Conservation (phyloP, 2,888 invertebrate genomes). For the Nomada fucata region DNA sequence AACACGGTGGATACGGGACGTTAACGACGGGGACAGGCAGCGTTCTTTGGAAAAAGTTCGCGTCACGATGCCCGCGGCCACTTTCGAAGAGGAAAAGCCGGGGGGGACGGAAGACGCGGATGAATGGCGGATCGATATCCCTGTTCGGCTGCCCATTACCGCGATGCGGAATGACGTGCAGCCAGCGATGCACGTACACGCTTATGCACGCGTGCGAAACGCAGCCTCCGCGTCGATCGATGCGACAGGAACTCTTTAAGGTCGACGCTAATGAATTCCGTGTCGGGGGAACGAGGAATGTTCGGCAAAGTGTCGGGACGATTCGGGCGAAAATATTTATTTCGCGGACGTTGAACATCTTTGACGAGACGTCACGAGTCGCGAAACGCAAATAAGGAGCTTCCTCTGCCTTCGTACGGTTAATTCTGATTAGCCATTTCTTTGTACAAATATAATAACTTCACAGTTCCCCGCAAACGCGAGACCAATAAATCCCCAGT, state of each 20-base stretch:
- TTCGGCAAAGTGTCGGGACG: not conserved
- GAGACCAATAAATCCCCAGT: not conserved
- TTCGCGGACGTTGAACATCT: too few species aligned
- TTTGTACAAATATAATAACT: not conserved
- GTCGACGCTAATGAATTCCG: not conserved
- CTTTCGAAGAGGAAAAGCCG: conserved; percentile 35
- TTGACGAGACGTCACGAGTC: too few species aligned
- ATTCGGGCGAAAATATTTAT: not conserved
- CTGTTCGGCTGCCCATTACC: conserved; percentile 53
- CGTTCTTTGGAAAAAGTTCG: conserved; percentile 53
- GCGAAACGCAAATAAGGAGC: too few species aligned
- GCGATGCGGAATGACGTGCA: conserved; percentile 46
- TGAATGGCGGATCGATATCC: conserved; percentile 54
- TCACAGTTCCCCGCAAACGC: not conserved
- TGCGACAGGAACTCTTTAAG: conserved; percentile 14
- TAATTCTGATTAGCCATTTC: not conserved
- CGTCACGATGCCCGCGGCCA: conserved; percentile 45
- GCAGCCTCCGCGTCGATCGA: conserved; percentile 2
- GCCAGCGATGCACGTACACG: conserved; percentile 32
- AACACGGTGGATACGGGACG: not conserved
- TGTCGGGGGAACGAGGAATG: not conserved
- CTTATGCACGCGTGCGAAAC: conserved; percentile 1
- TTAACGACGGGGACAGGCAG: conserved; percentile 38
- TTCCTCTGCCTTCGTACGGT: not conserved
- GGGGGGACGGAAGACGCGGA: conserved; percentile 42